Conservation (phyloP, 2,797 vertebrate species). For the Chaetophractus vellerosus region DNA sequence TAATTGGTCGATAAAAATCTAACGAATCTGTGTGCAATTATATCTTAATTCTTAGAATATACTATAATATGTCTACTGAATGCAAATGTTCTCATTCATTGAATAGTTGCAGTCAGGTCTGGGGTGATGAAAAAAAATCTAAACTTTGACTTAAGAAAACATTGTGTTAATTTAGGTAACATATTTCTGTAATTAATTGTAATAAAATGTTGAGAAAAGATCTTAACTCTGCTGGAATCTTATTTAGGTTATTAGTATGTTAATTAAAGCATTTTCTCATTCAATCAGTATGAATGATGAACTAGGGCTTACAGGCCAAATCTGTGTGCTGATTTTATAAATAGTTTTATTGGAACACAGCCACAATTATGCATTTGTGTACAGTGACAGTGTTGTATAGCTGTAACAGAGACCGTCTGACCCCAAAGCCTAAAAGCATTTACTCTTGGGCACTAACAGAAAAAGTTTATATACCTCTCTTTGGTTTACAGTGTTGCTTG, state of each 20-base stretch:
- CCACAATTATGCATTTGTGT: neutral
- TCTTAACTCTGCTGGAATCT: neutral
- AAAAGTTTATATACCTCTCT: neutral
- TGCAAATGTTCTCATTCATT: conserved; percentile 18
- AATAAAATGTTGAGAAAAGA: conserved; percentile 2
- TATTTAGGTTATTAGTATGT: neutral
- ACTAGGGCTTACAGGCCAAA: neutral
- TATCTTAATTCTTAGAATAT: conserved; percentile 24
- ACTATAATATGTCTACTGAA: neutral
- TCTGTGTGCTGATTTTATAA: neutral
- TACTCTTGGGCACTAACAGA: neutral
- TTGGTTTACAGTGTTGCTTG: neutral
- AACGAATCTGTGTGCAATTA: conserved; percentile 37
- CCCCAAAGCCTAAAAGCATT: neutral
- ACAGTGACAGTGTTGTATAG: neutral
- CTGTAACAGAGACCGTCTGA: neutral
- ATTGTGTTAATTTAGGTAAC: conserved; percentile 16
- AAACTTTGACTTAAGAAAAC: conserved; percentile 41
- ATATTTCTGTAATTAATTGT: conserved; percentile 25
- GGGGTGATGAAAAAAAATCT: neutral
- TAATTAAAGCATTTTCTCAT: conserved; percentile 50
- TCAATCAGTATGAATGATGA: neutral
- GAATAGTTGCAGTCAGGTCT: neutral
- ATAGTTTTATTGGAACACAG: neutral
- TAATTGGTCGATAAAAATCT: neutral